Conservation (phyloP, 1,140 invertebrate species). For the Lepidurus couesii region DNA sequence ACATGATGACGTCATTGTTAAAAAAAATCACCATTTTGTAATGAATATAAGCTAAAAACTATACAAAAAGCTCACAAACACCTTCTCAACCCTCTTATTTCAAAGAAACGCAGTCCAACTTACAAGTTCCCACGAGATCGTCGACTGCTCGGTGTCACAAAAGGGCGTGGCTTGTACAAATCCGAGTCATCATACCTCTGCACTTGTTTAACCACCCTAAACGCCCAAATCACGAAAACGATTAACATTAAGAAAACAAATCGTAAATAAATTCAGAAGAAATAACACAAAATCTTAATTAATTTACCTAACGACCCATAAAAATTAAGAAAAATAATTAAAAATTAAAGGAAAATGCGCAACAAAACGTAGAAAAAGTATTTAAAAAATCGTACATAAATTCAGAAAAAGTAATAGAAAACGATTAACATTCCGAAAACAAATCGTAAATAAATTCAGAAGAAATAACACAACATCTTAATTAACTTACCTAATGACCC, state of each 20-base stretch:
- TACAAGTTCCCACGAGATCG: conserved; percentile 46
- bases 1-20: too few relatives aligned
- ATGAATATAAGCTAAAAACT: too few relatives aligned
- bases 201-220: conserved; percentile 28
- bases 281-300: background rate
- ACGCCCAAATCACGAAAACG: background rate
- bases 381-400: too few relatives aligned
- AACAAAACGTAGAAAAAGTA: too few relatives aligned
- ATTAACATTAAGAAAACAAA: background rate
- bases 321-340: background rate
- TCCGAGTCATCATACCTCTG: conserved; percentile 61
- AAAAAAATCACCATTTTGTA: too few relatives aligned
- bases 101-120: background rate
- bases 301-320: background rate
- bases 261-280: background rate
- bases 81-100: background rate
- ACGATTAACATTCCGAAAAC: background rate
- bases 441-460: background rate
- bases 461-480: background rate
- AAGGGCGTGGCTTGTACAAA: conserved; percentile 60
- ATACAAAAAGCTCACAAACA: background rate
- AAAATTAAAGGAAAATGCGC: too few relatives aligned
- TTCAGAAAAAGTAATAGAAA: background rate
- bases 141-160: conserved; percentile 49
- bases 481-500: background rate